Conservation (phyloP, 1,140 invertebrate genomes). For the Macrostomum lignano region DNA sequence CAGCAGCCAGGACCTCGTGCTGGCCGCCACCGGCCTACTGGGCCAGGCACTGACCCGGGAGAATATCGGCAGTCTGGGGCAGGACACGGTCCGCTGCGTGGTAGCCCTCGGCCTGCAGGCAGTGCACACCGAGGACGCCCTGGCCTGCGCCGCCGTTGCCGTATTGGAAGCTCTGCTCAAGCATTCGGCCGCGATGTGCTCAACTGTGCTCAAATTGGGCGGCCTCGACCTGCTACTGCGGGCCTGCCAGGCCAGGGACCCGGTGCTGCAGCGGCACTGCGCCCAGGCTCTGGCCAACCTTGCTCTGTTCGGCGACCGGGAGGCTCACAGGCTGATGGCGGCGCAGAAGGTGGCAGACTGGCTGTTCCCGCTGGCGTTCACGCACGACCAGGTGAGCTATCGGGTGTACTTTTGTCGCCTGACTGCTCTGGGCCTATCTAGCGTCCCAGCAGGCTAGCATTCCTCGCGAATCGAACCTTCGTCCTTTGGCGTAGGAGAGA, state of each 20-base stretch:
- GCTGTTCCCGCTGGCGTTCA: constrained; percentile 85
- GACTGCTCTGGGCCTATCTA: neutral
- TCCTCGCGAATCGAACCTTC: neutral
- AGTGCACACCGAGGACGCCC: too few relatives aligned
- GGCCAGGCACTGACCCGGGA: constrained; percentile 63
- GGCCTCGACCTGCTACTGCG: constrained; percentile 48
- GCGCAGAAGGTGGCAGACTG: constrained; percentile 62
- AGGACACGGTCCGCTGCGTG: too few relatives aligned
- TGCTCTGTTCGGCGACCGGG: constrained; percentile 71
- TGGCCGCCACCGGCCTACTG: constrained; percentile 33
- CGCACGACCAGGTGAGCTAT: constrained; percentile 66
- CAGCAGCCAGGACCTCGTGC: constrained; percentile 7
- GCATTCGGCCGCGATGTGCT: constrained; percentile 5
- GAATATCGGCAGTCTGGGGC: too few relatives aligned
- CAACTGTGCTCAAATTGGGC: constrained; percentile 25
- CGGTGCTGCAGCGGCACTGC: constrained; percentile 53
- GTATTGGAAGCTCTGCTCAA: neutral
- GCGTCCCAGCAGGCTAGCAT: neutral
- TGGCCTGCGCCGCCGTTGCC: too few relatives aligned
- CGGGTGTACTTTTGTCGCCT: constrained; percentile 8
- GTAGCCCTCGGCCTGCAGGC: too few relatives aligned
- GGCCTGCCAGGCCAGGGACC: constrained; percentile 69
- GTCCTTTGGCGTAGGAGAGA: neutral
- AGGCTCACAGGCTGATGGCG: constrained; percentile 92
- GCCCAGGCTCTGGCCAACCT: constrained; percentile 79